Evolutionary conservation across 2,888 invertebrate genomes (phyloP).

Genomic region (Reticulitermes lucifugus): DNA sequence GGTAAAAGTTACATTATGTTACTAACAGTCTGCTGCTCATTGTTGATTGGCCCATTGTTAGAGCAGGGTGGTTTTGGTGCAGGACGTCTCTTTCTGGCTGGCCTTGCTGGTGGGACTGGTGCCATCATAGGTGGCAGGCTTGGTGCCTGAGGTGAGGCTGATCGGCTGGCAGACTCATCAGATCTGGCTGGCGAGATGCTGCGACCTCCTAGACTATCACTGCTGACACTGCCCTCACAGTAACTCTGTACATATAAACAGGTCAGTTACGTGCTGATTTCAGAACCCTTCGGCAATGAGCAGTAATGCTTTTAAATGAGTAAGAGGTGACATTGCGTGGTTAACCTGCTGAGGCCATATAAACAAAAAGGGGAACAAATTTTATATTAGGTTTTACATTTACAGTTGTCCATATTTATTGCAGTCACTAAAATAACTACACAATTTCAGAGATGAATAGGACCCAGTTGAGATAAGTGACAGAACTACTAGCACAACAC

Average conservation of each 20-base stretch:
- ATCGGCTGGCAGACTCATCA: constrained; percentile 64
- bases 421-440: no score
- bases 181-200: constrained; percentile 72
- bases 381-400: no score
- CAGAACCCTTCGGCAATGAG: no score
- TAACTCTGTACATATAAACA: constrained; percentile 57
- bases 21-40: neutral
- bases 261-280: neutral
- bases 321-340: no score
- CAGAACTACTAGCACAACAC: no score
- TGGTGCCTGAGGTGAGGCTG: constrained; percentile 56
- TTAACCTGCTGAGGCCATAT: no score
- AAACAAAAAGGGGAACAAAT: no score
- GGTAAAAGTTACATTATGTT: neutral
- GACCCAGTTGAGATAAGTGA: no score
- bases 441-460: no score
- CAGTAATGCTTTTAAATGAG: no score
- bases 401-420: no score
- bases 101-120: constrained; percentile 43
- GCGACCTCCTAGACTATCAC: constrained; percentile 65
- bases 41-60: neutral
- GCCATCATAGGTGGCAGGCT: constrained; percentile 51
- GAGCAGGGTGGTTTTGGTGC: constrained; percentile 57
- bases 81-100: constrained; percentile 50
- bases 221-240: constrained; percentile 65